Conservation (phyloP, 1,140 invertebrate genomes). For the Zaprionus nigranus region DNA sequence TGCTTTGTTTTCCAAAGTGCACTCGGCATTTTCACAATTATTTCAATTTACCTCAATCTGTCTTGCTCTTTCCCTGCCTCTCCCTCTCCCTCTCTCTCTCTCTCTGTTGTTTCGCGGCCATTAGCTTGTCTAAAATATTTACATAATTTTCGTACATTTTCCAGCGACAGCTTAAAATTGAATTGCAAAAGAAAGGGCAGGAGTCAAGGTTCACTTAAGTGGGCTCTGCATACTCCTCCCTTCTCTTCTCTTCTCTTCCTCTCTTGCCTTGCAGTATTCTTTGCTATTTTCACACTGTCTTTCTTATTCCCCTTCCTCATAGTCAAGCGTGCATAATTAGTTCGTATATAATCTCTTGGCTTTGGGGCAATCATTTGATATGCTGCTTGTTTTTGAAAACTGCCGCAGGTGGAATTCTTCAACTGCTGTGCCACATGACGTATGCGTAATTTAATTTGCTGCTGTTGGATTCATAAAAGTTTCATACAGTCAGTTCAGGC, state of each 20-base stretch:
- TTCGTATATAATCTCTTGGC: constrained; percentile 4
- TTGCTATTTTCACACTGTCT: background rate
- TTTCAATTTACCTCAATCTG: background rate
- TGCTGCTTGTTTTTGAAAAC: background rate
- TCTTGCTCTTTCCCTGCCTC: background rate
- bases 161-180: constrained; percentile 40
- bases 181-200: constrained; percentile 37
- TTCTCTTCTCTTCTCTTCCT: background rate
- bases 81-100: constrained; percentile 1
- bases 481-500: constrained; percentile 7
- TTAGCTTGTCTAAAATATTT: constrained; percentile 27
- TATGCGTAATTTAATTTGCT: constrained; percentile 27
- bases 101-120: constrained; percentile 1
- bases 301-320: background rate
- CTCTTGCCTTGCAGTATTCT: constrained; percentile 6
- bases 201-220: constrained; percentile 39
- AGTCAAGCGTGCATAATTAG: constrained; percentile 26
- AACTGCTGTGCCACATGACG: constrained; percentile 20
- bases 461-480: constrained; percentile 6
- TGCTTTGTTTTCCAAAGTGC: constrained; percentile 16
- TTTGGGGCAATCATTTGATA: constrained; percentile 11
- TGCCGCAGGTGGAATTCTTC: constrained; percentile 3
- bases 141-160: constrained; percentile 38
- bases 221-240: constrained; percentile 15
- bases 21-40: constrained; percentile 1